phyloP scores from a whole-genome alignment of 2,797 vertebrate genomes.

The Prionace glauca region DNA sequence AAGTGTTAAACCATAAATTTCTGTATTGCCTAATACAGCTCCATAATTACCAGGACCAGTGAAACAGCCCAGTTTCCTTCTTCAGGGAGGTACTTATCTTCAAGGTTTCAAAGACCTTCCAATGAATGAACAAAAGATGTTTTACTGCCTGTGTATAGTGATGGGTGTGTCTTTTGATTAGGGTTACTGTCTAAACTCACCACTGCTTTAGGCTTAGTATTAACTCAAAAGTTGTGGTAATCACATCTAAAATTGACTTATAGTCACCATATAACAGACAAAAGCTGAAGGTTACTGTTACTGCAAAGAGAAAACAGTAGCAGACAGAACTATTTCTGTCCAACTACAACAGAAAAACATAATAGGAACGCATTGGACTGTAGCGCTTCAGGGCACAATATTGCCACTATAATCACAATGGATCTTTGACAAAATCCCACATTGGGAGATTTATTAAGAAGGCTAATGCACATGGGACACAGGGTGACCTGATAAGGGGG shows the following conservation, averaged over 20 bases:
- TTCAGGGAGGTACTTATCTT: background rate
- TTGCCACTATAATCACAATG: background rate
- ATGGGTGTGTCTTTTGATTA: background rate
- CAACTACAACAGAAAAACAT: background rate
- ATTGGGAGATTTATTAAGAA: no score
- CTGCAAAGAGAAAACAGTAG: background rate
- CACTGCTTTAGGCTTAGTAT: background rate
- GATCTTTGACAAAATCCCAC: background rate
- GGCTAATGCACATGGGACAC: no score
- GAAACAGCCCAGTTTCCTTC: background rate
- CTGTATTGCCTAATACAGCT: background rate
- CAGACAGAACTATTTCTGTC: background rate
- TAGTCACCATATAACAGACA: background rate
- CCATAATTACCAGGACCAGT: background rate
- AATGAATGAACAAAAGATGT: background rate
- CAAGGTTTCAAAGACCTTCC: background rate
- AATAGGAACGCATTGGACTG: background rate
- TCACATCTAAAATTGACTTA: background rate
- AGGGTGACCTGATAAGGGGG: no score
- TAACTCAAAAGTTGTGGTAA: background rate
- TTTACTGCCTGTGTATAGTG: background rate
- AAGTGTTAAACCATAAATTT: background rate
- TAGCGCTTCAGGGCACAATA: background rate
- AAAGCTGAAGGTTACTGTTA: background rate
- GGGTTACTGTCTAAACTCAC: background rate